Conservation (phyloP, 2,888 invertebrate species). For the Oegoconia quadripuncta region DNA sequence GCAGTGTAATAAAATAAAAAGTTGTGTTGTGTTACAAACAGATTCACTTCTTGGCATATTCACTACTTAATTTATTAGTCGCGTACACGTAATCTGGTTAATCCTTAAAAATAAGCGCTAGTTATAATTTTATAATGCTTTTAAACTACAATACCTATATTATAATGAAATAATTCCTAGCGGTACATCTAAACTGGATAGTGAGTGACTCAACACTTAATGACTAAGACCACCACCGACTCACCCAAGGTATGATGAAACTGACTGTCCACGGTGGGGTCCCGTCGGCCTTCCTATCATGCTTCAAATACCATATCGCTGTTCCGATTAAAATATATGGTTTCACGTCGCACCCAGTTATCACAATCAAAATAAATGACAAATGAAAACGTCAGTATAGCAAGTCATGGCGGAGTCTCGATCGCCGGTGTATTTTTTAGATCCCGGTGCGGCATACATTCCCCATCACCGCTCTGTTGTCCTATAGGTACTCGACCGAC, state of each 20-base stretch:
- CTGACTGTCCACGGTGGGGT: constrained; percentile 5
- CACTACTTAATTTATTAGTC: no score
- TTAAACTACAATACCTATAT: no score
- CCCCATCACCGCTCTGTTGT: constrained; percentile 62
- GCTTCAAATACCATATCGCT: constrained; percentile 23
- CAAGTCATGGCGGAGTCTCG: constrained; percentile 68
- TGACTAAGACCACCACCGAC: neutral
- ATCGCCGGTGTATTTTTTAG: constrained; percentile 50
- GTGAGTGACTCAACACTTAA: constrained; percentile 1
- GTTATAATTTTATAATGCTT: no score
- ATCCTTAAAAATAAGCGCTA: no score
- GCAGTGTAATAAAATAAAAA: no score
- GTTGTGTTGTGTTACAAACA: no score
- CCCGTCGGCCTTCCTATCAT: constrained; percentile 12
- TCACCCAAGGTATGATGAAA: constrained; percentile 2
- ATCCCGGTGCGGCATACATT: constrained; percentile 56
- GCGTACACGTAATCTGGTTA: no score
- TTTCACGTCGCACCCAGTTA: constrained; percentile 58
- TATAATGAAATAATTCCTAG: no score
- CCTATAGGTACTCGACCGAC: constrained; percentile 50
- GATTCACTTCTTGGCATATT: no score
- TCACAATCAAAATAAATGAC: constrained; percentile 80
- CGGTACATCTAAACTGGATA: no score
- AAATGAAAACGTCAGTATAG: constrained; percentile 72
- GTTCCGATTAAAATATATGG: constrained; percentile 50